Percentiles rank a stretch among this genome's conserved stretches.
These are phyloP conservation scores for Phymastichus coffea DNA, from an alignment of 1,140 invertebrate species.

Conservation along the genomic window DNA sequence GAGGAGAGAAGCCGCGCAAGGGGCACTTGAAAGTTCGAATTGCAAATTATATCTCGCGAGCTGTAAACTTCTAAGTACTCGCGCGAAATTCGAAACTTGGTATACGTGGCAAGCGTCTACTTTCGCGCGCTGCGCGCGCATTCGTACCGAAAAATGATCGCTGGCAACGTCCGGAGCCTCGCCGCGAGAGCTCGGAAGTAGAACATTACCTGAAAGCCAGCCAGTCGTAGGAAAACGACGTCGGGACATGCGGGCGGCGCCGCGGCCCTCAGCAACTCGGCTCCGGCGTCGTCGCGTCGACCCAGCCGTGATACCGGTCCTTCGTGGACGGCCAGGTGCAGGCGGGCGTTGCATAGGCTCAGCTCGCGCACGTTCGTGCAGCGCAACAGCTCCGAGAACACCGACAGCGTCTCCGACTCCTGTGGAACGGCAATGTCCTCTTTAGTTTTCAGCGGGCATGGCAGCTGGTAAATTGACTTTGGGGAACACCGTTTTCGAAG, in stretches of 20 bases:
- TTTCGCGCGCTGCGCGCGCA: too few relatives aligned
- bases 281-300: constrained; percentile 48
- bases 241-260: constrained; percentile 45
- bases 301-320: constrained; percentile 50
- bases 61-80: not conserved
- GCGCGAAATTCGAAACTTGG: not conserved
- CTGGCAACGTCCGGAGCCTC: too few relatives aligned
- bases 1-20: constrained; percentile 4
- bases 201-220: constrained; percentile 57
- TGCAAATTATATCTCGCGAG: constrained; percentile 18
- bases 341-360: constrained; percentile 52
- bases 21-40: constrained; percentile 23
- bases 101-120: too few relatives aligned
- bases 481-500: too few relatives aligned
- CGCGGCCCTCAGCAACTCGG: constrained; percentile 46
- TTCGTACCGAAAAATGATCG: too few relatives aligned
- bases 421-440: constrained; percentile 33
- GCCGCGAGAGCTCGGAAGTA: too few relatives aligned
- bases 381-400: constrained; percentile 51
- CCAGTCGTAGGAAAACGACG: constrained; percentile 56
- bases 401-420: constrained; percentile 53
- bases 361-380: constrained; percentile 54
- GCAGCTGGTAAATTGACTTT: not conserved
- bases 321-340: constrained; percentile 54
- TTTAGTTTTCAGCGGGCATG: not conserved